Evolutionary conservation across 2,797 vertebrate genomes (phyloP), one percentile per base, ranked within the genome.

Genomic region (Phaenicophaeus curvirostris): DNA sequence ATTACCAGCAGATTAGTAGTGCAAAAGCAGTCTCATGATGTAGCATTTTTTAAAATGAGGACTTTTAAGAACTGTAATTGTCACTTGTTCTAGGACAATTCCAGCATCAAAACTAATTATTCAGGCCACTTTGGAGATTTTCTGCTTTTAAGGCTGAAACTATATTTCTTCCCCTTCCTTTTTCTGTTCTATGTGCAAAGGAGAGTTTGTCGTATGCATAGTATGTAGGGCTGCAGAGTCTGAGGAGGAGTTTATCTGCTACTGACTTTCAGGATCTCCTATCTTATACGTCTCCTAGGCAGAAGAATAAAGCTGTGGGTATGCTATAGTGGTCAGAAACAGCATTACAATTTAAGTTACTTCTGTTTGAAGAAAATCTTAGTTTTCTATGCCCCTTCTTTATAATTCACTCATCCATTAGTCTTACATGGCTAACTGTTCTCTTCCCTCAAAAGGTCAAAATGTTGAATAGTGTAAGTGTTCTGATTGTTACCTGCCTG

Each of bases 161-260:
- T 59, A 5, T 25, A 2, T 30, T 53, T 68, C 30, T 67, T 75
- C 28, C 12, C 19, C 5, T 15, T 66, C 13, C 0, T 0, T 84
- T 53, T 87, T 63, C 16, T 1, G 1, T 84, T 33, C 13, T 46
- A 2, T 5, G 1, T 59, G 27, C 8, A 21, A 59, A 61, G 44
- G 4, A 23, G 9, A 48, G 16, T 67, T 84, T 84, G 20, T 69
- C 17, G 31, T 8, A 53, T 74, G 14, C 9, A 2, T 48, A 30
- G 28, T n/a, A 30, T 27, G 13, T 39, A 23, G 33, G 10, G 8
- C 37, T 73, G 33, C 48, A 31, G 33, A 37, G n/a, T 41, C 35
- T 58, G 31, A 66, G 46, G 54, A 61, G 28, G 68, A 50, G 37
- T 27, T 0, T 17, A 8, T 61, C 6, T 46, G 9, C 42, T 24